A percentile compares a stretch with the other conserved stretches of the same genome.
phyloP scores from a whole-genome alignment of 2,113 vertebrate species.

The Pantherophis guttatus region DNA sequence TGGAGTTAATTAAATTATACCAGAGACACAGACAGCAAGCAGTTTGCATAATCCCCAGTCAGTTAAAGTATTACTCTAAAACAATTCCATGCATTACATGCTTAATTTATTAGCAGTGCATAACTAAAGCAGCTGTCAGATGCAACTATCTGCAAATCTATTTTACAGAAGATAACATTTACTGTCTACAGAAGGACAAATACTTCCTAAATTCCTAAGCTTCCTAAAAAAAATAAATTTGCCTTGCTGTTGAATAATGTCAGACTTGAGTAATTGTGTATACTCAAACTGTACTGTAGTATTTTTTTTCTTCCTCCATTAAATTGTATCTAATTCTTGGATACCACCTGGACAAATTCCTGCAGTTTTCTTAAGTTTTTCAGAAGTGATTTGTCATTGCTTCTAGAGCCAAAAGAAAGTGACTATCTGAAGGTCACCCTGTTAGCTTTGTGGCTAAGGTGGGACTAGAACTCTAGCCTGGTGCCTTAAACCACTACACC shows the following conservation, averaged over 20 bases:
- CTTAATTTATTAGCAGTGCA: constrained; percentile 22
- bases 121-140: not conserved
- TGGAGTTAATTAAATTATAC: not conserved
- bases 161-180: not conserved
- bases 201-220: not conserved
- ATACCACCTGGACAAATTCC: not conserved
- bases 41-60: not conserved
- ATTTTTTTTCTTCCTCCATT: not conserved
- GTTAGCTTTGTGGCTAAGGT: not conserved
- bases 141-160: not conserved
- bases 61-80: not conserved
- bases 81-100: not conserved
- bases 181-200: not conserved
- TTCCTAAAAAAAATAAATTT: not conserved
- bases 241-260: not conserved
- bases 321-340: not conserved
- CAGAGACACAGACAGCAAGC: not conserved
- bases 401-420: not conserved
- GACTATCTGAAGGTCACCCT: too few species aligned
- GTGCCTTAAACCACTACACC: not conserved
- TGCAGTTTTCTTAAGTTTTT: not conserved
- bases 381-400: not conserved
- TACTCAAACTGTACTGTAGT: not conserved
- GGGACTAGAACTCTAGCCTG: not conserved
- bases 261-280: constrained; percentile 28